Percentiles rank a stretch among this genome's conserved stretches.
phyloP scores from a whole-genome alignment of 2,113 vertebrate genomes.

The Silurus glanis region DNA sequence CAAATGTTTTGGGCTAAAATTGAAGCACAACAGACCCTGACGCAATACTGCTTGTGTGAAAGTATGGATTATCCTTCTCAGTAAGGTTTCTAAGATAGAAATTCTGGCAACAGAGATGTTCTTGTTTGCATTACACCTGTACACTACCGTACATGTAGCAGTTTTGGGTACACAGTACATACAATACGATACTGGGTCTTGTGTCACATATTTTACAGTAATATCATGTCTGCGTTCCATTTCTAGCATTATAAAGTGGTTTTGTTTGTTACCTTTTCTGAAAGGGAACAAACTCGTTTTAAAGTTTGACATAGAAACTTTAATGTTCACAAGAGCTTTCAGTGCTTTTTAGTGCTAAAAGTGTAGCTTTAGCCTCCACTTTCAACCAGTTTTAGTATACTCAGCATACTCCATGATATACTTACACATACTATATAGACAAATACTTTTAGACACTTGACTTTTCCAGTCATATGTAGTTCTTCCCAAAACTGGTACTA shows the following conservation, averaged over 20 bases:
- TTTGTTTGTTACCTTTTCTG: too few relatives aligned
- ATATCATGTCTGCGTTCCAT: neutral
- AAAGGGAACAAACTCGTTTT: too few relatives aligned
- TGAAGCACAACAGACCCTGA: neutral
- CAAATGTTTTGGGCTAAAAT: neutral
- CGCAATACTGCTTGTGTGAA: too few relatives aligned
- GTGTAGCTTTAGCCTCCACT: too few relatives aligned
- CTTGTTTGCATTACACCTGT: neutral
- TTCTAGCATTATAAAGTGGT: neutral
- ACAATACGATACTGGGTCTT: neutral
- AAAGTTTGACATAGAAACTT: too few relatives aligned
- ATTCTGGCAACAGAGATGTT: neutral
- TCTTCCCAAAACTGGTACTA: too few relatives aligned
- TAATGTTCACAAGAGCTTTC: too few relatives aligned
- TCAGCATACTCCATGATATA: neutral
- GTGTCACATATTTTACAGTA: neutral
- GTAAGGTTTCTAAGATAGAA: neutral
- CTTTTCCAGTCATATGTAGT: too few relatives aligned
- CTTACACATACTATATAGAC: too few relatives aligned
- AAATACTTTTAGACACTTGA: too few relatives aligned
- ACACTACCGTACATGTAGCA: neutral
- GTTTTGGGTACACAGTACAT: neutral
- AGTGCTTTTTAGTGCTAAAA: too few relatives aligned
- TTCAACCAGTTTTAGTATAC: neutral
- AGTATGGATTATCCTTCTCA: too few relatives aligned